A percentile compares a stretch with the other conserved stretches of the same genome.
Evolutionary conservation across 1,140 invertebrate genomes (phyloP).

Genomic region (Drosophila prosaltans): DNA sequence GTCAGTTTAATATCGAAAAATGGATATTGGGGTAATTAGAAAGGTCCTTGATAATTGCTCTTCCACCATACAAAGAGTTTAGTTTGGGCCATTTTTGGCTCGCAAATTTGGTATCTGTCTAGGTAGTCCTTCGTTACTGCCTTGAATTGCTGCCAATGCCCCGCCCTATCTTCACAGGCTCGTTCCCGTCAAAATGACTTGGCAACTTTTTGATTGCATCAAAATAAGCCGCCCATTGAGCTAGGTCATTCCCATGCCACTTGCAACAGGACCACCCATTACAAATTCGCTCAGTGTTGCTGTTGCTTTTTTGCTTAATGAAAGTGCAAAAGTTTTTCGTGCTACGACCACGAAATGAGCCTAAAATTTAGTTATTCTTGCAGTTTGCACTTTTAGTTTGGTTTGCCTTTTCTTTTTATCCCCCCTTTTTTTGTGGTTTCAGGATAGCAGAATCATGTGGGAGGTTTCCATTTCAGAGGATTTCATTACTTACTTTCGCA

Average conservation of each 20-base stretch:
- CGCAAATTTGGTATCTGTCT: conserved; percentile 42
- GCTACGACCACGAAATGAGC: conserved; percentile 62
- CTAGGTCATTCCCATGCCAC: background rate
- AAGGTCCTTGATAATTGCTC: background rate
- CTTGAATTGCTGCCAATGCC: conserved; percentile 57
- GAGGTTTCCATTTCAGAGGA: conserved; percentile 34
- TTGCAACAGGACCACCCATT: conserved; percentile 18
- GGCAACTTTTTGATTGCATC: conserved; percentile 63
- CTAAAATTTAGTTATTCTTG: conserved; percentile 70
- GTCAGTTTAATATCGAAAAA: background rate
- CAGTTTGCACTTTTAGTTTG: conserved; percentile 44
- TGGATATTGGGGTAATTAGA: background rate
- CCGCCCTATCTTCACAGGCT: conserved; percentile 14
- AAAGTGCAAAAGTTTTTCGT: conserved; percentile 65
- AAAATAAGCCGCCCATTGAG: conserved; percentile 38
- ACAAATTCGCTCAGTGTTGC: background rate
- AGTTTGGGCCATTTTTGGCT: conserved; percentile 21
- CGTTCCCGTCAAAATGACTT: no score
- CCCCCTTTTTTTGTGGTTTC: conserved; percentile 13
- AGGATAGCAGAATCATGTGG: background rate
- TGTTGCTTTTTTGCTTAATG: conserved; percentile 48
- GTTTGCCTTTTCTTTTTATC: conserved; percentile 24
- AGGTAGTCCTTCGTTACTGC: conserved; percentile 50
- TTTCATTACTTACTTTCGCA: conserved; percentile 83
- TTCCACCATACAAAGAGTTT: background rate